Base-by-base conservation (phyloP, 2,888 invertebrate genomes). In the Macroteleia sp. region DNA sequence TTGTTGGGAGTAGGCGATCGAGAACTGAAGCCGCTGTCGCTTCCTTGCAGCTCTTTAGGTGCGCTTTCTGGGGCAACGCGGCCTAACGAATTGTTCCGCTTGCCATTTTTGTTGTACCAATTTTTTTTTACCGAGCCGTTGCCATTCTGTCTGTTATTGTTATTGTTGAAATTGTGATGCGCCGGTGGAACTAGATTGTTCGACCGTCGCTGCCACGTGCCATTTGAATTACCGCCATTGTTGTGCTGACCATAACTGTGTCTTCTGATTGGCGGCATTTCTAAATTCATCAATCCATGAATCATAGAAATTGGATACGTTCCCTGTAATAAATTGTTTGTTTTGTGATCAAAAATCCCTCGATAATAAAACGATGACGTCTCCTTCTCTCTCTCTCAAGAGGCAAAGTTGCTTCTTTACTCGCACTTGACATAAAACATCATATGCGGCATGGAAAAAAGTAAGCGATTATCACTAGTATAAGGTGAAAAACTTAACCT, bases 1-100 rank as follows among this genome's bases (percentile, higher is more conserved):
- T 89, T 90, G 67, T 85, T 89, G 1, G 91, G 90, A 17, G 90
- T 91, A 14, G 90, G 88, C n/a, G 91, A 90, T 36, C 91, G 87
- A 19, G 91, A 90, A 81, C 88, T 89, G 61, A 90, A 85, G n/a
- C 91, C 89, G 73, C 89, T 90, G 64, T 91, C 90, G 75, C 88
- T 89, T 73, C 75, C 84, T 67, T 87, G 88, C 36, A 84, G 81
- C 42, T 89, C 87, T 22, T 83, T 86, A 10, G 82, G 85, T 25
- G 82, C 71, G 2, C 82, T 79, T 32, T 86, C 86, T 20, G 62
- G 71, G 44, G 67, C 42, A 6, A 25, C 12, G 66, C 87, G 84
- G 48, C 82, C n/a, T n/a, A n/a, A 84, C 1, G 85, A 62, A 17
- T 57, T 81, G 66, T 83, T 80, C 66, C 62, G 16, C 10, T 85